phyloP scores from a whole-genome alignment of 2,797 vertebrate species.

The Galagoides demidoff region DNA sequence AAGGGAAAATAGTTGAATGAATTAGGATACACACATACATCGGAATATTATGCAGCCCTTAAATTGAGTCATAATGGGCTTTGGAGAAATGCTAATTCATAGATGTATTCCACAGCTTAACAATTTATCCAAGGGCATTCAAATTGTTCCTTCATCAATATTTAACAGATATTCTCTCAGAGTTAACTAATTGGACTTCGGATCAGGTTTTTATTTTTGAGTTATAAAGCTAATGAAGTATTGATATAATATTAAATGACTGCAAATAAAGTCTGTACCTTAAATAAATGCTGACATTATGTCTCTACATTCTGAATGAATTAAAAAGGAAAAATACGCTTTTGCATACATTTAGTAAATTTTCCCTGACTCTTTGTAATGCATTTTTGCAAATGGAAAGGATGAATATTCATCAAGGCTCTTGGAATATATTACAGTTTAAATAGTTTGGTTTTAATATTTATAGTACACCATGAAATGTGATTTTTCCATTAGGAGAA shows the following conservation, averaged over 20 bases:
- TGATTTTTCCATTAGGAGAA: slow-evolving; percentile 76
- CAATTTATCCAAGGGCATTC: slow-evolving; percentile 75
- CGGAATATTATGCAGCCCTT: slow-evolving; percentile 57
- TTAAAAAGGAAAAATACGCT: slow-evolving; percentile 73
- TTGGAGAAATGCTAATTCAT: slow-evolving; percentile 64
- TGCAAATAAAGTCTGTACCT: slow-evolving; percentile 72
- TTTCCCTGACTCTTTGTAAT: slow-evolving; percentile 72
- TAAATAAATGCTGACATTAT: slow-evolving; percentile 76
- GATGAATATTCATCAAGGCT: slow-evolving; percentile 72
- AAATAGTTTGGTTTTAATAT: slow-evolving; percentile 78
- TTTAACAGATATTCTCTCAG: slow-evolving; percentile 67
- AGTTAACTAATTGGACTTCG: slow-evolving; percentile 76
- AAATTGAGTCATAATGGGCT: slow-evolving; percentile 54
- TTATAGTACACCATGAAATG: slow-evolving; percentile 77
- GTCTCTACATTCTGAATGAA: slow-evolving; percentile 63
- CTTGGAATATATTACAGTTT: slow-evolving; percentile 75
- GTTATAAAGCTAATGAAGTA: slow-evolving; percentile 77
- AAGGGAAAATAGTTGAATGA: slow-evolving; percentile 18
- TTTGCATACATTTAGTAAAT: slow-evolving; percentile 72
- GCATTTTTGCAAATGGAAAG: slow-evolving; percentile 69
- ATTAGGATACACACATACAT: not conserved
- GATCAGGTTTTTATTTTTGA: slow-evolving; percentile 77
- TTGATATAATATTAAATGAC: slow-evolving; percentile 79
- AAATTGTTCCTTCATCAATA: slow-evolving; percentile 68
- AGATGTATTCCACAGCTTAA: slow-evolving; percentile 49